Conservation (phyloP, 2,888 invertebrate species). For the Ischnus inquisitorius region DNA sequence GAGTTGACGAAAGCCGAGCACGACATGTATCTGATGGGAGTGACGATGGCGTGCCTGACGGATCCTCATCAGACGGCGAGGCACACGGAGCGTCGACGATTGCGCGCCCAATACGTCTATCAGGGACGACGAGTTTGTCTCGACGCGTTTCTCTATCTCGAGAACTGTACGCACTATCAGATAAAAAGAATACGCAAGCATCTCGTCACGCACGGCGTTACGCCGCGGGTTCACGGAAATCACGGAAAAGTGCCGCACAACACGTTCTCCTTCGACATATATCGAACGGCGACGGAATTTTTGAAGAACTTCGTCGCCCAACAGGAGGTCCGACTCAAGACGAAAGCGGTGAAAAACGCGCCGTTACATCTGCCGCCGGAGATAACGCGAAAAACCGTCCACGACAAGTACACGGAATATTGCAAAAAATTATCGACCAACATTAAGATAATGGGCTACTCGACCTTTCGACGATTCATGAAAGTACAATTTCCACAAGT, state of each 20-base stretch:
- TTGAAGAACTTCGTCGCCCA: constrained; percentile 91
- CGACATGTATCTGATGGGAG: constrained; percentile 95
- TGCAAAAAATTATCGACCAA: constrained; percentile 89
- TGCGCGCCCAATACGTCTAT: constrained; percentile 92
- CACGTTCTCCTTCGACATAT: constrained; percentile 92
- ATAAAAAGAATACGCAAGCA: constrained; percentile 92
- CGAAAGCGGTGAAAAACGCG: constrained; percentile 86
- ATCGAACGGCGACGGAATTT: constrained; percentile 92
- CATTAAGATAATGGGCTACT: constrained; percentile 92
- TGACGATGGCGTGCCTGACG: constrained; percentile 92
- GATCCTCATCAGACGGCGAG: constrained; percentile 90
- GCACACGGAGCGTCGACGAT: constrained; percentile 90
- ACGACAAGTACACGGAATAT: constrained; percentile 91
- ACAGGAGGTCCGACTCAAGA: constrained; percentile 87
- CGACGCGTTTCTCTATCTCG: constrained; percentile 92
- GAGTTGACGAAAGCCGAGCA: constrained; percentile 93
- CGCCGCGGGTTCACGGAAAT: constrained; percentile 92
- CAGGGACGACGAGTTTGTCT: constrained; percentile 92
- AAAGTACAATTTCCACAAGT: constrained; percentile 93
- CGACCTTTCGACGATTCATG: constrained; percentile 93
- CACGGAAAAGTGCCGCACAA: constrained; percentile 93
- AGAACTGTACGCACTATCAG: constrained; percentile 93
- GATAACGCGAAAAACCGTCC: constrained; percentile 90
- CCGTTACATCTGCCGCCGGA: constrained; percentile 87
- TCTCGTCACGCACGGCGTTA: constrained; percentile 92